A percentile compares a stretch with the other conserved stretches of the same genome.
These are phyloP conservation scores for Lontra canadensis DNA, from an alignment of 2,113 vertebrate species.

Conservation along the genomic window DNA sequence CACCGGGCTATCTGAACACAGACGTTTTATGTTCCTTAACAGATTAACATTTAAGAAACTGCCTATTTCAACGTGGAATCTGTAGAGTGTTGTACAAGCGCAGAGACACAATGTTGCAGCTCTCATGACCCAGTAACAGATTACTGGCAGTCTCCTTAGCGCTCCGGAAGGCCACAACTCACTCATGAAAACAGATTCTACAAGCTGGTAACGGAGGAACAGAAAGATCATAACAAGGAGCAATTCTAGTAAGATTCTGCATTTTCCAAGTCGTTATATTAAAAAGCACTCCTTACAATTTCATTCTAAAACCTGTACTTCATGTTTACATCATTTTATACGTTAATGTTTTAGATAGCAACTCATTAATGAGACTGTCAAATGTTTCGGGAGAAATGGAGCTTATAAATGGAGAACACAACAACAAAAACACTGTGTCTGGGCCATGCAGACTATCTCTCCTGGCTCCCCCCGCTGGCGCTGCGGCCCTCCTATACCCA, in stretches of 20 bases:
- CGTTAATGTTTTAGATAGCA: constrained; percentile 47
- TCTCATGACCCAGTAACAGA: not conserved
- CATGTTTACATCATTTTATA: constrained; percentile 23
- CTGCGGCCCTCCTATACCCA: not conserved
- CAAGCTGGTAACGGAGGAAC: not conserved
- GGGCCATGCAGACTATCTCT: not conserved
- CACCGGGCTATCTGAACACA: not conserved
- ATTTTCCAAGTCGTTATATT: constrained; percentile 29
- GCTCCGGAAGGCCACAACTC: not conserved
- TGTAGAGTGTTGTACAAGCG: not conserved
- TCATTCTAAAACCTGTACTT: constrained; percentile 41
- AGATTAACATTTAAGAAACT: not conserved
- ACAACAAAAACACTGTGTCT: constrained; percentile 11
- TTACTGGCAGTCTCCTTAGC: not conserved
- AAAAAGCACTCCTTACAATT: constrained; percentile 23
- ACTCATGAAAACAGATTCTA: constrained; percentile 3
- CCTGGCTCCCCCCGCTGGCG: not conserved
- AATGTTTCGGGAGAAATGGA: constrained; percentile 64
- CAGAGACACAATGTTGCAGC: not conserved
- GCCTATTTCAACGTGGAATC: not conserved
- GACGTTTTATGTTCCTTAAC: not conserved
- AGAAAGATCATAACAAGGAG: constrained; percentile 20
- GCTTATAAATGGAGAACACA: constrained; percentile 63
- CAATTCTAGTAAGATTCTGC: constrained; percentile 4
- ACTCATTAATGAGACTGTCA: constrained; percentile 64